These are phyloP conservation scores for Perca schrenkii DNA, from an alignment of 2,113 vertebrate genomes.

Conservation along the genomic window DNA sequence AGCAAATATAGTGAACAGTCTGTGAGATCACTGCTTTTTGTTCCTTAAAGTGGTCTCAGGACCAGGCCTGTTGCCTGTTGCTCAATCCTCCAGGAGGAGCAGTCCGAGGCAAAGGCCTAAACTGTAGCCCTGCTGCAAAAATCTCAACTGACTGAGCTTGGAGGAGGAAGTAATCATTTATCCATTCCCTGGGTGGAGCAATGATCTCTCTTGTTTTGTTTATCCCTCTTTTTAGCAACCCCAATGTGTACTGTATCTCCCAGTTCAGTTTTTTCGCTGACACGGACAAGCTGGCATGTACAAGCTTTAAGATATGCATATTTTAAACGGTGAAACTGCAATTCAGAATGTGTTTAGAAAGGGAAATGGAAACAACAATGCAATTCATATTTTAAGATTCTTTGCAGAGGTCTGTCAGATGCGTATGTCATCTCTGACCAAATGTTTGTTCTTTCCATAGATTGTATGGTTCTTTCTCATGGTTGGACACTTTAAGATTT, in stretches of 20 bases:
- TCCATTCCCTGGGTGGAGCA: conserved; percentile 53
- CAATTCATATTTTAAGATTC: neutral
- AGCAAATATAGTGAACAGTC: conserved; percentile 19
- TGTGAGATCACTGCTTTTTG: conserved; percentile 44
- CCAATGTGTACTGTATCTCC: neutral
- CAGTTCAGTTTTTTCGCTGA: conserved; percentile 17
- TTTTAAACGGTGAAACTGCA: neutral
- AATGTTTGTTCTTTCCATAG: neutral
- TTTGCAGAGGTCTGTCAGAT: neutral
- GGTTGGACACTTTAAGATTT: neutral
- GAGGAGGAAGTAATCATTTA: conserved; percentile 72
- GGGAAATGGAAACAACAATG: neutral
- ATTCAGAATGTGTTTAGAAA: neutral
- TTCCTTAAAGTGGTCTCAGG: conserved; percentile 38
- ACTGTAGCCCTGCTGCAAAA: conserved; percentile 50
- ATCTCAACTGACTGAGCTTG: conserved; percentile 25
- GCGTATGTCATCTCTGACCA: neutral
- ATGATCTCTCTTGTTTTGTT: conserved; percentile 46
- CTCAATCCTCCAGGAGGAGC: conserved; percentile 51
- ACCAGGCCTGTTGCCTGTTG: conserved; percentile 56
- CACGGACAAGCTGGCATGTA: neutral
- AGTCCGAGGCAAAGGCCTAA: conserved; percentile 28
- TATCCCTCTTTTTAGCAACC: conserved; percentile 15
- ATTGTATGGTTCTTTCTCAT: neutral
- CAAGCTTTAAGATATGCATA: neutral